Conservation (phyloP, 2,113 vertebrate species). For the Bufo gargarizans region DNA sequence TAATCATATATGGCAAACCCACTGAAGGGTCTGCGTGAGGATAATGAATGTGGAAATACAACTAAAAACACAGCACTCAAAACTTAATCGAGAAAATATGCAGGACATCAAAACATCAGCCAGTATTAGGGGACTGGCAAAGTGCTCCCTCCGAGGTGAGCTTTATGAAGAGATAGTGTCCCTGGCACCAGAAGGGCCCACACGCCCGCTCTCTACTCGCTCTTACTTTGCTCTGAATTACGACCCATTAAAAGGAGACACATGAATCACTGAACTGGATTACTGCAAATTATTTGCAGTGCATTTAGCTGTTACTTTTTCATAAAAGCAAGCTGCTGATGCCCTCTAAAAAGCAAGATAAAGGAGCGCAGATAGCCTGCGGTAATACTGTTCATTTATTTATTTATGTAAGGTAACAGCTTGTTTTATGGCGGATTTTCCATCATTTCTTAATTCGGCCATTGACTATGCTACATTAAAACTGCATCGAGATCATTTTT, state of each 20-base stretch:
- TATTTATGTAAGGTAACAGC: conserved; percentile 76
- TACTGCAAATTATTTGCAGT: conserved; percentile 90
- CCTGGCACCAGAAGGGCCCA: conserved; percentile 77
- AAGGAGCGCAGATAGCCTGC: conserved; percentile 79
- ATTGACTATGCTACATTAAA: conserved; percentile 67
- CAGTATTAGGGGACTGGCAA: conserved; percentile 82
- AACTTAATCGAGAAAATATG: conserved; percentile 90
- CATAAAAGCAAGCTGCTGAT: conserved; percentile 86
- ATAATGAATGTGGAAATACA: conserved; percentile 92
- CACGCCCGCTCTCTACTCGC: conserved; percentile 80
- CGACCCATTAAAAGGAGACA: conserved; percentile 86
- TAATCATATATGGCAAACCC: conserved; percentile 91
- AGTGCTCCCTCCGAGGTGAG: conserved; percentile 82
- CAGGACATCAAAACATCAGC: conserved; percentile 89
- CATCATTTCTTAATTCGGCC: conserved; percentile 71
- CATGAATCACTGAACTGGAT: conserved; percentile 89
- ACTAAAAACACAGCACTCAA: conserved; percentile 88
- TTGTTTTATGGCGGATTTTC: conserved; percentile 74
- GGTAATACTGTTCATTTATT: conserved; percentile 79
- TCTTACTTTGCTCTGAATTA: conserved; percentile 83
- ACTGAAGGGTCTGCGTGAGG: conserved; percentile 83
- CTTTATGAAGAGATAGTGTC: conserved; percentile 85
- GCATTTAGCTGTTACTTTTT: conserved; percentile 89
- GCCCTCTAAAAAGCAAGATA: conserved; percentile 85
- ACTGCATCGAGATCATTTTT: conserved; percentile 38